These are phyloP conservation scores for Meiosimyza platycephala DNA, from an alignment of 2,888 invertebrate genomes.

Conservation along the genomic window DNA sequence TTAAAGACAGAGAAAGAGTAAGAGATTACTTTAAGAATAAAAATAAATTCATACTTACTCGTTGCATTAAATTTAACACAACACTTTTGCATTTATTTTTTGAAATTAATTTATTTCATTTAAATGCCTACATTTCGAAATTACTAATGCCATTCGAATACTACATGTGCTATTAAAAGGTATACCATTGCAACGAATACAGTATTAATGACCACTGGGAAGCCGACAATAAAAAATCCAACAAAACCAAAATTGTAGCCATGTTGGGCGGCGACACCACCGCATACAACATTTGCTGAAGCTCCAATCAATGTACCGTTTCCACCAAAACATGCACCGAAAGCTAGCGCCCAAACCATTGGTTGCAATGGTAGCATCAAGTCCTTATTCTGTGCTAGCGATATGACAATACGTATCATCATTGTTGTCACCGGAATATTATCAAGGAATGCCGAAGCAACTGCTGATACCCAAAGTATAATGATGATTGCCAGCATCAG, in stretches of 20 bases:
- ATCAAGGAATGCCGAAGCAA: constrained; percentile 89
- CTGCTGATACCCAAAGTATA: constrained; percentile 83
- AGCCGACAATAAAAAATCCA: constrained; percentile 84
- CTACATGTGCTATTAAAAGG: constrained; percentile 77
- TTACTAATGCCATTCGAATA: constrained; percentile 73
- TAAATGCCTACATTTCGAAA: neutral
- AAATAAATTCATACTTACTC: neutral
- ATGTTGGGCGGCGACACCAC: constrained; percentile 90
- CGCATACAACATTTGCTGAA: constrained; percentile 91
- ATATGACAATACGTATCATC: constrained; percentile 84
- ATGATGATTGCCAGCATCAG: constrained; percentile 79
- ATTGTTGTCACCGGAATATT: constrained; percentile 92
- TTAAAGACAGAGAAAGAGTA: neutral
- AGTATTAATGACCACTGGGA: constrained; percentile 82
- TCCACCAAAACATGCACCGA: constrained; percentile 90
- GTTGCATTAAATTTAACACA: neutral
- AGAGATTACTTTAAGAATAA: no score
- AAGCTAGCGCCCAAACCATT: constrained; percentile 85
- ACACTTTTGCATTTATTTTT: neutral
- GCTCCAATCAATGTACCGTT: constrained; percentile 92
- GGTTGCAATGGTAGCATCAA: constrained; percentile 82
- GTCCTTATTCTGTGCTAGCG: constrained; percentile 74
- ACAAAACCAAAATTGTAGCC: constrained; percentile 86
- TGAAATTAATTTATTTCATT: neutral
- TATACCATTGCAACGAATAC: constrained; percentile 75